phyloP scores from a whole-genome alignment of 2,888 invertebrate genomes.

The Anthrax anthrax region DNA sequence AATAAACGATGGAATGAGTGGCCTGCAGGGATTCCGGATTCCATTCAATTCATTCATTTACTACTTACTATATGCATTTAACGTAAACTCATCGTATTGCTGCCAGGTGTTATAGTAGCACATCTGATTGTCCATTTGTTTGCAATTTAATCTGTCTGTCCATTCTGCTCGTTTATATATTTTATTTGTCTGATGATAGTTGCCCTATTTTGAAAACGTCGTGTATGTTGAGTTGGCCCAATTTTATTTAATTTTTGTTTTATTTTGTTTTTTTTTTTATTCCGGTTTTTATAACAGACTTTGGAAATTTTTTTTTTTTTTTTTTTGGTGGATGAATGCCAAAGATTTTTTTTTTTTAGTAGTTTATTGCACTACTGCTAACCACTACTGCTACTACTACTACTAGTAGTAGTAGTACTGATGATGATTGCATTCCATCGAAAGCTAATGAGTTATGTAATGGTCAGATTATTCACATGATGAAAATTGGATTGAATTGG shows the following conservation, averaged over 20 bases:
- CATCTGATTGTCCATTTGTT: too few species aligned
- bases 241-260: not conserved
- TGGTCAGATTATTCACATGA: not conserved
- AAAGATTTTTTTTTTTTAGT: not conserved
- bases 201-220: not conserved
- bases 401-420: too few species aligned
- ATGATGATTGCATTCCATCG: conserved; percentile 5
- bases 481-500: not conserved
- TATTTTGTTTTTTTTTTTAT: too few species aligned
- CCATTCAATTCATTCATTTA: not conserved
- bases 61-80: too few species aligned
- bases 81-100: too few species aligned
- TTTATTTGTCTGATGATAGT: not conserved
- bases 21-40: not conserved
- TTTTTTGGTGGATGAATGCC: not conserved
- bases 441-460: conserved; percentile 10
- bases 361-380: not conserved
- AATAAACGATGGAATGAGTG: not conserved
- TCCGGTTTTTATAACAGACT: too few species aligned
- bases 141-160: too few species aligned
- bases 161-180: not conserved
- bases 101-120: not conserved
- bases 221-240: not conserved
- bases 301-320: too few species aligned
- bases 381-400: too few species aligned